Evolutionary conservation across 2,797 vertebrate species (phyloP), one percentile per base, ranked within the genome.

Genomic region (Sphenopsis melanotis): DNA sequence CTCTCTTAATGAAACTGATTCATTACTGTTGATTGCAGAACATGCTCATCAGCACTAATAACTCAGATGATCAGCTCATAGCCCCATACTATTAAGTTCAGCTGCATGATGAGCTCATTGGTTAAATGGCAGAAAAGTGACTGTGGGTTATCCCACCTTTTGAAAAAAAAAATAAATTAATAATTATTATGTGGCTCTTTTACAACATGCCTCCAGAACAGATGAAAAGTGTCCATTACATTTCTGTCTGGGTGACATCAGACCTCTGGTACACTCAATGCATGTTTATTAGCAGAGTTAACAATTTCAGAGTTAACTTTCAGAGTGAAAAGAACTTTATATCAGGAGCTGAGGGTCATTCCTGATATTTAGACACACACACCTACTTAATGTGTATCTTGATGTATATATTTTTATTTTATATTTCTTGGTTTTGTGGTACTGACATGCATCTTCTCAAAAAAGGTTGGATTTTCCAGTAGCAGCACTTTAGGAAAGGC

Each of bases 1-100:
- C 44, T 74, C 87, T 57, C 63, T 88, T 17, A 84, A 82, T 59
- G 72, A 70, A 89, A n/a, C 68, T 92, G 89, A 95, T 94, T 91
- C 66, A 95, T 94, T 94, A 44, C 32, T 94, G 89, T 90, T 95
- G 95, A 91, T 70, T 49, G 32, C 50, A 88, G 74, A 81, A 46
- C 44, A 15, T 21, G 37, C 17, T 91, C 87, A 94, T 94, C 80
- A 57, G 70, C 37, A 74, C 14, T 84, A 88, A 53, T 77, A 83
- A 60, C n/a, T 88, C 76, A 57, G 41, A 87, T 50, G 53, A 93
- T 74, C 91, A 80, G 46, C 12, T 3, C 30, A 9, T 30, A 52
- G 47, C 21, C 26, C 29, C 15, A 4, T 18, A 3, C 13, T 52
- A 7, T 49, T 42, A 39, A 66, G 34, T 36, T 52, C 19, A 69